Evolutionary conservation across 1,140 invertebrate species (phyloP).

Genomic region (Cherax destructor): DNA sequence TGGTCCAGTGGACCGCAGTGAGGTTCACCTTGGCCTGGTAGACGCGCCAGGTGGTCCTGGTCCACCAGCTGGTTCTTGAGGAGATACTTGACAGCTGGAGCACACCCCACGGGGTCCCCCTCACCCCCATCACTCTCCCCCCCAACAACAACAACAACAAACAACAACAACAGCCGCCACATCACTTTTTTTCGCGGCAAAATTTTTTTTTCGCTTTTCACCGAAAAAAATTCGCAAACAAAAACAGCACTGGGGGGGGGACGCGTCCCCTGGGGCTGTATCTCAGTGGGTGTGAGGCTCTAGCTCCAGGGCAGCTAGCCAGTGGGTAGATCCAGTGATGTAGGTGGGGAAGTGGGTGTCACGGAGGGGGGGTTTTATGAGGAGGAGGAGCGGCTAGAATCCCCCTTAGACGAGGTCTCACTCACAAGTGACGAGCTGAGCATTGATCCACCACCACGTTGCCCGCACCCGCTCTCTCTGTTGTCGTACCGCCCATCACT

Average conservation of each 20-base stretch:
- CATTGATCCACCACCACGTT: neutral
- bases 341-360: no score
- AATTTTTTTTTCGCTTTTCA: neutral
- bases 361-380: no score
- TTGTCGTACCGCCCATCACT: neutral
- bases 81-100: conserved; percentile 7
- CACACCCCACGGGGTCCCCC: conserved; percentile 28
- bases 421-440: conserved; percentile 29
- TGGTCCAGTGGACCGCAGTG: no score
- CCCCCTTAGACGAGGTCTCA: neutral
- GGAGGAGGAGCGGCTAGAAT: no score
- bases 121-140: neutral
- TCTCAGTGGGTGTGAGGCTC: no score
- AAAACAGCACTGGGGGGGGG: no score
- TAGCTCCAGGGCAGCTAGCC: no score
- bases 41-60: conserved; percentile 35
- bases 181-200: neutral
- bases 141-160: conserved; percentile 8
- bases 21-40: conserved; percentile 32
- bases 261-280: no score
- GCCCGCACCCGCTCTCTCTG: neutral
- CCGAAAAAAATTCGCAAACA: no score
- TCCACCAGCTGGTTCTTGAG: conserved; percentile 6
- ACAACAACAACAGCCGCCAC: conserved; percentile 6
- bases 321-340: no score